Conservation (phyloP, 1,140 invertebrate genomes). For the Eueides isabella region DNA sequence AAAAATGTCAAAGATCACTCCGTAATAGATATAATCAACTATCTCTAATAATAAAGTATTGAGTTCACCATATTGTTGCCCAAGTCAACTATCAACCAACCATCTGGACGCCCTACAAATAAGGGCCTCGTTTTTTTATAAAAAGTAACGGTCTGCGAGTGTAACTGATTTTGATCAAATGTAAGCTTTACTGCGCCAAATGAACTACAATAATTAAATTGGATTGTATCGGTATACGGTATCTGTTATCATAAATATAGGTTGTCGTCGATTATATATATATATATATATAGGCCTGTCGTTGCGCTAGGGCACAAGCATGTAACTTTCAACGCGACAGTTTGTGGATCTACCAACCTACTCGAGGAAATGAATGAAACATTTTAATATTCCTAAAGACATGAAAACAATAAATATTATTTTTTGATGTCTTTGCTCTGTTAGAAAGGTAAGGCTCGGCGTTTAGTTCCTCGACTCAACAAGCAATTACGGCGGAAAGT, state of each 20-base stretch:
- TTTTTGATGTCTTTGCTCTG: too few relatives aligned
- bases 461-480: too few relatives aligned
- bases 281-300: not conserved
- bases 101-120: slow-evolving; percentile 34
- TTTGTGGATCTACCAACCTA: too few relatives aligned
- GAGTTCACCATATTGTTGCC: slow-evolving; percentile 15
- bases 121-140: slow-evolving; percentile 34
- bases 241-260: not conserved
- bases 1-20: not conserved
- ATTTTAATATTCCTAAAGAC: too few relatives aligned
- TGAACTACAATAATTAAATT: slow-evolving; percentile 28
- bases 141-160: slow-evolving; percentile 36
- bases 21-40: not conserved
- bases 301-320: too few relatives aligned
- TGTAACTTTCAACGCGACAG: too few relatives aligned
- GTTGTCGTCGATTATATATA: not conserved
- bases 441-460: too few relatives aligned
- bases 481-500: too few relatives aligned
- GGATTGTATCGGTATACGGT: slow-evolving; percentile 9
- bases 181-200: slow-evolving; percentile 28
- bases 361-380: too few relatives aligned
- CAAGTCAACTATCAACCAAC: slow-evolving; percentile 28
- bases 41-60: not conserved
- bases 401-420: too few relatives aligned
- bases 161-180: slow-evolving; percentile 32